Base-by-base conservation (phyloP, 2,797 vertebrate species). In the Numenius phaeopus region DNA sequence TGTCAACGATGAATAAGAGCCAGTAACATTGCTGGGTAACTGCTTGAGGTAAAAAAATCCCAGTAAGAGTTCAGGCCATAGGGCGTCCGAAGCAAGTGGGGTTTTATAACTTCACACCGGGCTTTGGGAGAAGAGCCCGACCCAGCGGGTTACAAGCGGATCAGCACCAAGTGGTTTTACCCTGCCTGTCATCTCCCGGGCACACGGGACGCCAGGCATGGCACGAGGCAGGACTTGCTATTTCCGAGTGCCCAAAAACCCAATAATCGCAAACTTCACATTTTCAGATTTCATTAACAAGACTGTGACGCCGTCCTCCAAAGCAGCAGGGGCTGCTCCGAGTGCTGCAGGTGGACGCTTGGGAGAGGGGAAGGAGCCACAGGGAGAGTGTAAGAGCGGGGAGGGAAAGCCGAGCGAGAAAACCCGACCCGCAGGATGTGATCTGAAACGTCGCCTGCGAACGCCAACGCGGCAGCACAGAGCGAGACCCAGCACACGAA, bases 381-480 rank as follows among this genome's bases (percentile, higher is more conserved):
- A 29, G 29, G 47, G 7, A 12, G 42, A 55, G 14, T 0, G 0
- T 0, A 37, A 73, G 27, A 79, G 20, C 5, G 2, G 14, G 40
- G 40, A 91, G 30, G 39, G n/a, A 91, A 79, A 85, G n/a, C 8
- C 3, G 0, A 84, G 77, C 1, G 1, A 27, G 59, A 73, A n/a
- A 42, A 58, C 7, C 39, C 9, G 1, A 39, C 14, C 37, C 11
- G 30, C 46, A 57, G 81, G 24, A 30, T 5, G 17, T 0, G 1
- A 44, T 10, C 49, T 2, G 1, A 52, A 62, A 57, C 6, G 1
- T 5, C 26, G 11, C 65, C 37, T 12, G 17, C 2, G 4, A 13
- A 42, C 29, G 10, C 0, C 5, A 62, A 18, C 3, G 5, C 5
- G 44, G 58, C 32, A 44, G 46, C 65, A 34, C n/a, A 27, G 66